These are phyloP conservation scores for Oxytorus armatus DNA, from an alignment of 2,888 invertebrate species.

Conservation along the genomic window DNA sequence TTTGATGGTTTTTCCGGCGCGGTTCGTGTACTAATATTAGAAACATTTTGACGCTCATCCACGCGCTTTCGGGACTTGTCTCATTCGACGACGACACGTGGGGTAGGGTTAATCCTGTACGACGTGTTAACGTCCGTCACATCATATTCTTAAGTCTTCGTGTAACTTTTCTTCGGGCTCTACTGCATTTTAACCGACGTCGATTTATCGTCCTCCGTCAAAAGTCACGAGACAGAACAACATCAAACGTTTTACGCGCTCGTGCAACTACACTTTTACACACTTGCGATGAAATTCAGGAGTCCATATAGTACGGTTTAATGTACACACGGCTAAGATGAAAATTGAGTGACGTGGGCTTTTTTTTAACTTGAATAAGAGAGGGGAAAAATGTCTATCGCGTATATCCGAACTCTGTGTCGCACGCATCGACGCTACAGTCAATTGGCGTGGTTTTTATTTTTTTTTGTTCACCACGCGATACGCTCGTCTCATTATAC, in stretches of 20 bases:
- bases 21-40: conserved; percentile 54
- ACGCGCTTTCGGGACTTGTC: no score
- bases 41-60: conserved; percentile 68
- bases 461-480: no score
- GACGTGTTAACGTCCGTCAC: conserved; percentile 77
- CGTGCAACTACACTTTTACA: conserved; percentile 36
- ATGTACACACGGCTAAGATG: conserved; percentile 10
- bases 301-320: not conserved
- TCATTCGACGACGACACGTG: conserved; percentile 45
- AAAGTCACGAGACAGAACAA: conserved; percentile 71
- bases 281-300: conserved; percentile 28
- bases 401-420: conserved; percentile 9
- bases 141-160: conserved; percentile 81
- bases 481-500: conserved; percentile 31
- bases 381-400: conserved; percentile 27
- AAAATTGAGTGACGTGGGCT: conserved; percentile 48
- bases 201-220: conserved; percentile 78
- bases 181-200: conserved; percentile 71
- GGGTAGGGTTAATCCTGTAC: conserved; percentile 61
- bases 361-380: conserved; percentile 3
- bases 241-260: conserved; percentile 73
- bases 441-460: conserved; percentile 48
- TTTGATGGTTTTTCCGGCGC: not conserved
- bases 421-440: conserved; percentile 32
- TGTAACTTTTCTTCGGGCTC: conserved; percentile 71